Base-by-base conservation (phyloP, 2,113 vertebrate species). In the Chiloscyllium plagiosum region DNA sequence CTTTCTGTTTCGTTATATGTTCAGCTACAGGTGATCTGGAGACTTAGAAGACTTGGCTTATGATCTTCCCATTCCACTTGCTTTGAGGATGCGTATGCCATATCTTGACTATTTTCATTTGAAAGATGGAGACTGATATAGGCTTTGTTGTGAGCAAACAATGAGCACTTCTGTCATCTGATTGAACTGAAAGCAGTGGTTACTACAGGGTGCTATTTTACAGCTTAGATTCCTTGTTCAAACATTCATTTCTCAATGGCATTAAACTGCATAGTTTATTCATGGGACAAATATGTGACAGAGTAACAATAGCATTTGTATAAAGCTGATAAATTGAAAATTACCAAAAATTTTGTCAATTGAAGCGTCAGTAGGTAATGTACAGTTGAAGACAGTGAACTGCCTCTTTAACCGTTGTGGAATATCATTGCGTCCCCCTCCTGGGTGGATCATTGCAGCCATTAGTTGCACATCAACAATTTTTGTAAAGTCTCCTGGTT, bases 301-400 rank as follows among this genome's bases (percentile, higher is more conserved):
- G 5, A 37, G n/a, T 42, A 24, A 94, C 42, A 22, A 8, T 24
- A 94, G 33, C 66, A 94, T 94, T 94, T 94, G 93, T 94, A 68
- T 22, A 94, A 47, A 70, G 20, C 4, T 50, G 42, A 5, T 26
- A 94, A 70, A 6, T 42, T 94, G 52, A 61, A 26, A 61, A 13
- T 90, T 97, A 98, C 98, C 98, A 96, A 98, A 98, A 96, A 98
- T 98, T 96, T 98, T 98, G 96, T 98, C 98, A 5, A 98, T 98
- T 95, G 98, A 98, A 89, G 96, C 19, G 13, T 97, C 98, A 42
- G 98, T 97, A 86, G 98, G 98, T 90, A 98, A 93, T 2, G 98
- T 98, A 95, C 98, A 98, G 47, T 98, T 98, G 95, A 98, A 98
- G 33, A 98, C 96, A 26, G 96, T 97, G 83, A 98, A 98, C 0